These are phyloP conservation scores for Luffia ferchaultella DNA, from an alignment of 2,888 invertebrate species.

Conservation along the genomic window DNA sequence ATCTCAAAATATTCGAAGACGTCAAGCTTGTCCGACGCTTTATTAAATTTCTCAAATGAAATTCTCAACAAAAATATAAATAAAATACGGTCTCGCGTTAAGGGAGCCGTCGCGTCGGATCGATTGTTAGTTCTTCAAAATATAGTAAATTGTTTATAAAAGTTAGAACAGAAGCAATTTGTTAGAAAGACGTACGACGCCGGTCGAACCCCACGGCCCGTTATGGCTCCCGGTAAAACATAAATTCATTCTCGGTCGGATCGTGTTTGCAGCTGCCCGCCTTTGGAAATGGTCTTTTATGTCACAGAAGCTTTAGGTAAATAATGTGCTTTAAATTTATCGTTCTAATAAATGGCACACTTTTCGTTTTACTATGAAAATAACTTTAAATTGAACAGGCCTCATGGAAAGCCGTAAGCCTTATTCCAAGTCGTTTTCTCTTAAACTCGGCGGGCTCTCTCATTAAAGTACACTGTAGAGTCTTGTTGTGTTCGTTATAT, in stretches of 20 bases:
- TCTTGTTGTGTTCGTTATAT: too few relatives aligned
- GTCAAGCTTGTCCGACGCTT: not conserved
- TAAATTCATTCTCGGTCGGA: slow-evolving; percentile 54
- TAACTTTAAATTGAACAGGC: slow-evolving; percentile 43
- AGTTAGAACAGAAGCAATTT: slow-evolving; percentile 10
- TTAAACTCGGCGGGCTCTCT: too few relatives aligned
- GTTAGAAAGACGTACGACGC: slow-evolving; percentile 7
- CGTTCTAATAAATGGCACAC: slow-evolving; percentile 53
- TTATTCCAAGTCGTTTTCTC: too few relatives aligned
- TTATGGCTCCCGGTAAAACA: slow-evolving; percentile 25
- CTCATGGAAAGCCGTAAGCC: not conserved
- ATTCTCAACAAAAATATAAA: not conserved
- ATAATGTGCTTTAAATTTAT: slow-evolving; percentile 63
- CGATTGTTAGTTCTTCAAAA: slow-evolving; percentile 7
- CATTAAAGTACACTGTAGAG: too few relatives aligned
- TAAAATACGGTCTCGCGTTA: not conserved
- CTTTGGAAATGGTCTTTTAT: slow-evolving; percentile 56
- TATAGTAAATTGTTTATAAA: slow-evolving; percentile 9
- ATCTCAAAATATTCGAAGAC: not conserved
- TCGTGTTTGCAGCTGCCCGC: slow-evolving; percentile 37
- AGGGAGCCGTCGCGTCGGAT: slow-evolving; percentile 2
- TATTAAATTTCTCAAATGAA: not conserved
- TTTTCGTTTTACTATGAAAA: slow-evolving; percentile 58
- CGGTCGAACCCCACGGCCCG: slow-evolving; percentile 5
- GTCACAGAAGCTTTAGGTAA: slow-evolving; percentile 59